These are phyloP conservation scores for Pithys albifrons DNA, from an alignment of 2,113 vertebrate genomes.

Conservation along the genomic window DNA sequence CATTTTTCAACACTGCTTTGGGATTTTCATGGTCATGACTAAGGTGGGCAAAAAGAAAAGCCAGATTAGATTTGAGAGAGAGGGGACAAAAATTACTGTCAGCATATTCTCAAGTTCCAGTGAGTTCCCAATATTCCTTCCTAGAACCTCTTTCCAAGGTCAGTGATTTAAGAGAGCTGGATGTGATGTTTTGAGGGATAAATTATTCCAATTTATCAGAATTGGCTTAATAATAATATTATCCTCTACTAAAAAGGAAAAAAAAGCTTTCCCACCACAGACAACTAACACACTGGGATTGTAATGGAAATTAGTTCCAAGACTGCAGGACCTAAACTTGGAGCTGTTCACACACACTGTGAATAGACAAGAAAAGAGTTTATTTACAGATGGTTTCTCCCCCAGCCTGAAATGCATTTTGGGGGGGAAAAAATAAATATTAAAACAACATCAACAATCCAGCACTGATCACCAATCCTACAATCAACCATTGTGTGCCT, in stretches of 20 bases:
- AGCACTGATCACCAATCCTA: background rate
- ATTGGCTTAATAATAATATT: background rate
- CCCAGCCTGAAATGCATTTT: background rate
- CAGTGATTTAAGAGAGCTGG: background rate
- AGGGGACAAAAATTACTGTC: background rate
- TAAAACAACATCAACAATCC: slow-evolving; percentile 13
- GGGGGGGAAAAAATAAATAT: background rate
- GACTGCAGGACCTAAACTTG: background rate
- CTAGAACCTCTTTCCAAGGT: background rate
- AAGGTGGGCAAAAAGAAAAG: background rate
- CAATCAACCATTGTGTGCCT: slow-evolving; percentile 40
- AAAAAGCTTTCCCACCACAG: background rate
- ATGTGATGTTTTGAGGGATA: background rate
- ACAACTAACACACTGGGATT: background rate
- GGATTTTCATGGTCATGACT: background rate
- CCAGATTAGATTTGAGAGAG: background rate
- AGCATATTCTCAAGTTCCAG: background rate
- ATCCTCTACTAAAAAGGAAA: background rate
- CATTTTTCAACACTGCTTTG: background rate
- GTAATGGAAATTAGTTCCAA: background rate
- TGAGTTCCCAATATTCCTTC: background rate
- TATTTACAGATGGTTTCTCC: background rate
- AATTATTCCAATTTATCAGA: background rate
- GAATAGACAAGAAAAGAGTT: background rate
- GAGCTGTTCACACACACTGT: background rate